Conservation (phyloP, 2,113 vertebrate species). For the Anhinga anhinga region DNA sequence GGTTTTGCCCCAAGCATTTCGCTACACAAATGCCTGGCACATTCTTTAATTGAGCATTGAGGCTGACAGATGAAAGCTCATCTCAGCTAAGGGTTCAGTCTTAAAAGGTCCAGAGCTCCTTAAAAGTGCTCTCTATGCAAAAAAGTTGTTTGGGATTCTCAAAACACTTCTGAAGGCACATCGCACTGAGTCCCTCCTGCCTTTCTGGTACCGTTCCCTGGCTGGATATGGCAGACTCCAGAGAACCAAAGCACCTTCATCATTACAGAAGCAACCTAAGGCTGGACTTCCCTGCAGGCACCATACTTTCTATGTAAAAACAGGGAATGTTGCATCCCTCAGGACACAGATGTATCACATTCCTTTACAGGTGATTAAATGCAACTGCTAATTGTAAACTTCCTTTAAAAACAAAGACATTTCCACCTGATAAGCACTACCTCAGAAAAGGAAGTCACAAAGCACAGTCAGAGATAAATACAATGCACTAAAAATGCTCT, state of each 20-base stretch:
- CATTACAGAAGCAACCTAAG: neutral
- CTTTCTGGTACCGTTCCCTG: neutral
- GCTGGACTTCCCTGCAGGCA: neutral
- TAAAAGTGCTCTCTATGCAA: neutral
- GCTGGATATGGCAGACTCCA: neutral
- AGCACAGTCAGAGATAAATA: neutral
- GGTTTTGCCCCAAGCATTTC: neutral
- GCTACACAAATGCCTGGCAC: neutral
- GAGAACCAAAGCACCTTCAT: neutral
- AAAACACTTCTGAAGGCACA: neutral
- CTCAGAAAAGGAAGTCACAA: neutral
- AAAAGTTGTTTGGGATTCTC: neutral
- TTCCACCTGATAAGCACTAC: neutral
- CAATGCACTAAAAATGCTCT: neutral
- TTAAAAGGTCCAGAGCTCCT: neutral
- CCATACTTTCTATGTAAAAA: neutral
- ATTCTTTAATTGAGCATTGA: neutral
- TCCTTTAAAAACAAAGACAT: neutral
- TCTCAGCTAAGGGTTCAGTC: neutral
- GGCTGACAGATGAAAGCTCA: neutral
- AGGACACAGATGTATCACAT: neutral
- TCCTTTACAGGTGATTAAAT: neutral
- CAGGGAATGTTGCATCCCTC: neutral
- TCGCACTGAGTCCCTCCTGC: fast-evolving
- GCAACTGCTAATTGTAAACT: neutral